These are phyloP conservation scores for Cyclopterus lumpus DNA, from an alignment of 2,797 vertebrate genomes.

Conservation along the genomic window DNA sequence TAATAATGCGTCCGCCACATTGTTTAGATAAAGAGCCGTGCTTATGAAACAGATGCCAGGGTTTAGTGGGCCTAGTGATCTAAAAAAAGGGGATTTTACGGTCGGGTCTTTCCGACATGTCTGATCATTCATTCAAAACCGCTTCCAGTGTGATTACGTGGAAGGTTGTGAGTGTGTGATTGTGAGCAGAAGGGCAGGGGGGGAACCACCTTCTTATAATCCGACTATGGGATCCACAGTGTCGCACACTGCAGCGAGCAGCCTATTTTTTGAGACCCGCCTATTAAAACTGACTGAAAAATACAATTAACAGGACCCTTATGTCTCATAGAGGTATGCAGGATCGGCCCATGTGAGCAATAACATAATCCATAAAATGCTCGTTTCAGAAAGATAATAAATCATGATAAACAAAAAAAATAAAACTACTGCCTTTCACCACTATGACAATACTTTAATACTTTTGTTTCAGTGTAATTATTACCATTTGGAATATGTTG, in stretches of 20 bases:
- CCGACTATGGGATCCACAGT: neutral
- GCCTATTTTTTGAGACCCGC: neutral
- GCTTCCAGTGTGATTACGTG: constrained; percentile 61
- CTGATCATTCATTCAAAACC: constrained; percentile 62
- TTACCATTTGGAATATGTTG: neutral
- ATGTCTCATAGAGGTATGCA: no score
- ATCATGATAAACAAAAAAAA: neutral
- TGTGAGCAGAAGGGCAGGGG: constrained; percentile 2
- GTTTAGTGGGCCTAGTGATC: fast-evolving
- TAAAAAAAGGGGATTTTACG: neutral
- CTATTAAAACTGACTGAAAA: neutral
- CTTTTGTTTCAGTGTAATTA: neutral
- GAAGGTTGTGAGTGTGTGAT: constrained; percentile 34
- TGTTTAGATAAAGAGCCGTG: neutral
- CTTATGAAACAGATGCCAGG: fast-evolving
- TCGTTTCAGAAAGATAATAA: neutral
- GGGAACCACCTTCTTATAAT: neutral
- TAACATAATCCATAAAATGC: neutral
- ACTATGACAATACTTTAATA: neutral
- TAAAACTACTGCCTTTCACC: neutral
- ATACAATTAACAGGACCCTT: neutral
- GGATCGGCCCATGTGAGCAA: no score
- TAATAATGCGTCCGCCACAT: neutral
- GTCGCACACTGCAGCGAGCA: constrained; percentile 5
- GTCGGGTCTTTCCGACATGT: constrained; percentile 30